phyloP scores from a whole-genome alignment of 2,113 vertebrate genomes.

The Cebus imitator region DNA sequence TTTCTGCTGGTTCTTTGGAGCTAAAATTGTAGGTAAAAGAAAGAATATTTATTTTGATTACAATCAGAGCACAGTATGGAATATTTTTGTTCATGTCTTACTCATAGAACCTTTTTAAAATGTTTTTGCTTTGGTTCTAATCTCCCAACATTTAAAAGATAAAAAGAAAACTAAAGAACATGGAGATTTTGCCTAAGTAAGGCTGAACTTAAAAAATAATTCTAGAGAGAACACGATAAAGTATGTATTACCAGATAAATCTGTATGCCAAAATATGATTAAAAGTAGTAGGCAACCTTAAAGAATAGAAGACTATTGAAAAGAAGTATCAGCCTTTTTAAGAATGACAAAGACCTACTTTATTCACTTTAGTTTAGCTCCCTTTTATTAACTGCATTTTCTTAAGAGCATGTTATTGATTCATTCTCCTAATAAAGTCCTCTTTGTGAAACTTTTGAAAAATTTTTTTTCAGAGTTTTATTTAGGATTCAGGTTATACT shows the following conservation, averaged over 20 bases:
- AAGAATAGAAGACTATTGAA: background rate
- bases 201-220: background rate
- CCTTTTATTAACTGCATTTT: background rate
- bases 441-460: background rate
- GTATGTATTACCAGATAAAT: background rate
- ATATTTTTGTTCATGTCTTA: conserved; percentile 21
- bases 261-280: background rate
- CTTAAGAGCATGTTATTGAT: background rate
- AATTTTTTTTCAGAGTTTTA: no score
- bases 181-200: background rate
- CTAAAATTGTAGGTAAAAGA: conserved; percentile 40
- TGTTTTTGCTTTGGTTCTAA: background rate
- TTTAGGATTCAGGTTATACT: no score
- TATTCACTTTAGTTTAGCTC: background rate
- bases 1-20: background rate
- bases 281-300: background rate
- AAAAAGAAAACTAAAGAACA: background rate
- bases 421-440: background rate
- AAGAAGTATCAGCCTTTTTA: background rate
- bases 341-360: background rate
- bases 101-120: background rate
- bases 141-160: background rate
- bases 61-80: background rate
- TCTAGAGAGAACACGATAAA: conserved; percentile 33
- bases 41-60: conserved; percentile 29